Evolutionary conservation across 2,113 vertebrate species (phyloP), one percentile per base, ranked within the genome.

Genomic region (Hirundichthys speculiger): DNA sequence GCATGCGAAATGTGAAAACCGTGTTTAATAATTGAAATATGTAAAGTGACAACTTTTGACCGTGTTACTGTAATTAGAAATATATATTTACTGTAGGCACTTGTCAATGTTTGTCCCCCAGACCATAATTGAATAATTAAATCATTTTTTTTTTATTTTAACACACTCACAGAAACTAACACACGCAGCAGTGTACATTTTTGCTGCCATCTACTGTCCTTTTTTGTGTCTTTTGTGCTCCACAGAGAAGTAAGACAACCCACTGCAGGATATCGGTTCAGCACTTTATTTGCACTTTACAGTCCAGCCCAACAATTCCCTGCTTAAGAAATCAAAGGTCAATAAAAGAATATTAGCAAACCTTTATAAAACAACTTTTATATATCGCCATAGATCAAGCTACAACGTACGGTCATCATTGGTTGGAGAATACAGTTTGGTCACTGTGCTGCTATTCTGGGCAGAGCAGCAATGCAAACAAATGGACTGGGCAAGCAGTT

Each of bases 241-340:
- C 11, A 11, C 59, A 16, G 48, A 64, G 19, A 20, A 65, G 65
- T 30, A 41, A 65, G 22, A 64, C 42, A 73, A 11, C 19, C 41
- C 56, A 63, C 61, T 2, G 45, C 27, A 83, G 54, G 63, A 67
- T 77, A 75, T 69, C 19, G 25, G 42, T 83, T 86, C 64, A 83
- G 68, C 61, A 80, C 51, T 90, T 91, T 90, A 88, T 88, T 91
- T 81, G 67, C 64, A 85, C 58, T 86, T 85, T 84, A 85, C 87
- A 88, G 63, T 84, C 77, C 72, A 55, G 79, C 68, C 69, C 66
- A 78, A 70, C 64, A 59, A 71, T 72, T 58, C 43, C 46, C 38
- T 45, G 2, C n/a, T 42, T 62, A 51, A 64, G 77, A 86, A 86
- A 72, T 68, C 12, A 81, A 80, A 68, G 16, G 71, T 41, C 13